Evolutionary conservation across 2,797 vertebrate genomes (phyloP).

Genomic region (Acomys russatus): DNA sequence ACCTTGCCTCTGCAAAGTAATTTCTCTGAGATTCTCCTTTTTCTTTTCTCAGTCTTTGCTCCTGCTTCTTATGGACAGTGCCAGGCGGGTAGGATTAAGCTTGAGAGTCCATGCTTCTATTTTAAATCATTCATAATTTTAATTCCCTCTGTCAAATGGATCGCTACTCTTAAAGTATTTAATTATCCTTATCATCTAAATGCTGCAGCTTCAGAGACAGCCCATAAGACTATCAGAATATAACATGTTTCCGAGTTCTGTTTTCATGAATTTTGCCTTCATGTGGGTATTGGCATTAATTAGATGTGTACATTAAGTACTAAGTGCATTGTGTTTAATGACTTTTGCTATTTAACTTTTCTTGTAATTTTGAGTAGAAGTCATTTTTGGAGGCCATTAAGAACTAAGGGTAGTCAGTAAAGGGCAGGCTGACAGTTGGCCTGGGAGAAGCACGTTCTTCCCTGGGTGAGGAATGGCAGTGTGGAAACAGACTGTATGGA

Average conservation of each 20-base stretch:
- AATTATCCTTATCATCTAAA: constrained; percentile 82
- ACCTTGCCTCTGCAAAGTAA: background rate
- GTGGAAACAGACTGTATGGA: background rate
- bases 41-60: background rate
- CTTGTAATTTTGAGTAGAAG: constrained; percentile 67
- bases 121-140: constrained; percentile 88
- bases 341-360: constrained; percentile 75
- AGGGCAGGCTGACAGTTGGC: constrained; percentile 63
- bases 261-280: constrained; percentile 58
- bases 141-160: constrained; percentile 86
- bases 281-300: constrained; percentile 62
- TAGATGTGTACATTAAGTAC: constrained; percentile 53
- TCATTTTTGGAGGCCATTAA: constrained; percentile 71
- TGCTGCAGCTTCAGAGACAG: constrained; percentile 84
- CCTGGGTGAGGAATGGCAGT: background rate
- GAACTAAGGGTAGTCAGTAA: constrained; percentile 52
- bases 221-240: constrained; percentile 83
- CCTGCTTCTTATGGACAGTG: constrained; percentile 50
- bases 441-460: constrained; percentile 31
- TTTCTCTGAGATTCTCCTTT: background rate
- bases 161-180: constrained; percentile 84
- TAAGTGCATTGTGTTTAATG: constrained; percentile 69
- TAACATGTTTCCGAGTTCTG: constrained; percentile 31
- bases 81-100: constrained; percentile 79
- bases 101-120: constrained; percentile 85